These are phyloP conservation scores for Aphodius sticticus DNA, from an alignment of 2,888 invertebrate species.

Conservation along the genomic window DNA sequence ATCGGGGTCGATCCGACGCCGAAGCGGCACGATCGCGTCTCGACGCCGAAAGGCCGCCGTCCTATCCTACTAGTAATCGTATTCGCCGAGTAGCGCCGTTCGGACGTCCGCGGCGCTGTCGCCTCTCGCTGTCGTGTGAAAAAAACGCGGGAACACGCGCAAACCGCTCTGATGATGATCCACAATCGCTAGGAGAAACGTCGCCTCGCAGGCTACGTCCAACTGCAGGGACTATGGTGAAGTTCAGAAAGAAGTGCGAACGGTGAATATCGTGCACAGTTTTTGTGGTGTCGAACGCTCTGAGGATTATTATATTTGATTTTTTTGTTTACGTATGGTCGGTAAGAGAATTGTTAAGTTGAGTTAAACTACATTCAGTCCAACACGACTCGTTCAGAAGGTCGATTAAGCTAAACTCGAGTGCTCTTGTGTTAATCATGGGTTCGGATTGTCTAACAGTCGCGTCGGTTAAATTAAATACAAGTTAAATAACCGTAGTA, in stretches of 20 bases:
- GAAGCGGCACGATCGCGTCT: conserved; percentile 11
- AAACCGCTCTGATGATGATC: background rate
- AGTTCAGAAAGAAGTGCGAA: background rate
- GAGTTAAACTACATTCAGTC: too few species aligned
- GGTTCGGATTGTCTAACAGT: background rate
- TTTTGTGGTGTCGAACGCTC: background rate
- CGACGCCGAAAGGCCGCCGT: conserved; percentile 7
- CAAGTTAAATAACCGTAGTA: background rate
- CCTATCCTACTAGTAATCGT: conserved; percentile 5
- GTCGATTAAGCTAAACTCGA: too few species aligned
- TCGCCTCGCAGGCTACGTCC: background rate
- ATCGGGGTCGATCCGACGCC: conserved; percentile 21
- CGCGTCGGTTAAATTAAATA: background rate
- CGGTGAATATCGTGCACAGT: background rate
- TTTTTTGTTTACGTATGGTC: background rate
- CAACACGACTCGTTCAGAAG: too few species aligned
- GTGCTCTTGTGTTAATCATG: too few species aligned
- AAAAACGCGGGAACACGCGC: background rate
- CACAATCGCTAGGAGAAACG: background rate
- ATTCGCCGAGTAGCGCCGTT: conserved; percentile 12
- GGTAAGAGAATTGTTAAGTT: background rate
- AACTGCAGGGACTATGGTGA: background rate
- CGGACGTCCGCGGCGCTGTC: background rate
- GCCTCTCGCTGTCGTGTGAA: background rate
- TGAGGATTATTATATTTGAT: background rate